Percentiles rank a stretch among this genome's conserved stretches.
These are phyloP conservation scores for Danionella dracula DNA, from an alignment of 2,797 vertebrate genomes.

Conservation along the genomic window DNA sequence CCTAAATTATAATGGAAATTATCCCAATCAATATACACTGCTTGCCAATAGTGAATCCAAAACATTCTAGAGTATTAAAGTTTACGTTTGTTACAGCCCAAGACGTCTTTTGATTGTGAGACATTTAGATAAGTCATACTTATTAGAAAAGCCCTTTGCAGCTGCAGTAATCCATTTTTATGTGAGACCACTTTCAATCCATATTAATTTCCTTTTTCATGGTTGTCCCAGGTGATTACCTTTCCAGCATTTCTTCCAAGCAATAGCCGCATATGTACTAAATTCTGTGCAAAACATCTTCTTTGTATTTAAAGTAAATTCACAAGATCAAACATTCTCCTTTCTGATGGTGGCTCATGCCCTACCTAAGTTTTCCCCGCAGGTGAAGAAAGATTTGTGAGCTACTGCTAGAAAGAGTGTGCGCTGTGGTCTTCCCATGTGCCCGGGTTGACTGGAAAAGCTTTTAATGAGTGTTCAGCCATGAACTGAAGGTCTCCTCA, in stretches of 20 bases:
- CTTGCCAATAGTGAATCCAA: too few relatives aligned
- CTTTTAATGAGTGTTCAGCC: slow-evolving; percentile 28
- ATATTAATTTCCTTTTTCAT: slow-evolving; percentile 8
- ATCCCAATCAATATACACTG: too few relatives aligned
- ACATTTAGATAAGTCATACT: background rate
- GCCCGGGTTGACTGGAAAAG: slow-evolving; percentile 4
- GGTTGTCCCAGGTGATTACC: background rate
- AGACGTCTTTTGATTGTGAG: background rate
- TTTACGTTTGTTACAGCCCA: too few relatives aligned
- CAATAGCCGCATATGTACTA: background rate
- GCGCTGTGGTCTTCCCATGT: slow-evolving; percentile 1
- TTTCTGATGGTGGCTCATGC: slow-evolving; percentile 5
- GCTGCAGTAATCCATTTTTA: background rate
- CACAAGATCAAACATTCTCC: slow-evolving; percentile 12
- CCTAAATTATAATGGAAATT: too few relatives aligned
- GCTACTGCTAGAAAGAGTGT: background rate
- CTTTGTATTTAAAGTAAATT: background rate
- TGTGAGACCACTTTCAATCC: slow-evolving; percentile 6
- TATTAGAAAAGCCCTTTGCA: slow-evolving; percentile 7
- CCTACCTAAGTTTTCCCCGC: slow-evolving; percentile 6
- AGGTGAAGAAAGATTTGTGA: slow-evolving; percentile 3
- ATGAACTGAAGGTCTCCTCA: slow-evolving; percentile 23
- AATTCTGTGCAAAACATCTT: slow-evolving; percentile 1
- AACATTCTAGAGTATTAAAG: too few relatives aligned
- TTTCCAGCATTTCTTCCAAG: background rate